Conservation (phyloP, 2,113 vertebrate species). For the Rafetus swinhoei region DNA sequence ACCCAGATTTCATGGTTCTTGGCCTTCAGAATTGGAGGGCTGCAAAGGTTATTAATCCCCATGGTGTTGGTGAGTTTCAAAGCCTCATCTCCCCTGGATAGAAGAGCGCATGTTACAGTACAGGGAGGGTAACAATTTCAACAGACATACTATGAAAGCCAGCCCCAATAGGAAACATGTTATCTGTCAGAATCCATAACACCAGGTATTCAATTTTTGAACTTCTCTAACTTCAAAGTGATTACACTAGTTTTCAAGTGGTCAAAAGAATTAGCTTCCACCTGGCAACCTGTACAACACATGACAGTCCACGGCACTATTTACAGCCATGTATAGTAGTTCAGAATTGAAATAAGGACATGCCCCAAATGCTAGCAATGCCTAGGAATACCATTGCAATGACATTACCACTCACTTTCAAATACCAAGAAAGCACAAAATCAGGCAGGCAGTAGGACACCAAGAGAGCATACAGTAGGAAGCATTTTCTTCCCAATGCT, state of each 20-base stretch:
- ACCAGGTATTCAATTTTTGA: slow-evolving; percentile 33
- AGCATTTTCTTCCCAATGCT: slow-evolving; percentile 6
- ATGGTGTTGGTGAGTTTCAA: slow-evolving; percentile 41
- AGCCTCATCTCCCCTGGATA: slow-evolving; percentile 24
- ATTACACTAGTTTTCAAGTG: slow-evolving; percentile 19
- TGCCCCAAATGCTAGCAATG: slow-evolving; percentile 54
- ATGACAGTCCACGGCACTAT: slow-evolving; percentile 39
- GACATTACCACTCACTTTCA: slow-evolving; percentile 71
- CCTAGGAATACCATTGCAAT: slow-evolving; percentile 60
- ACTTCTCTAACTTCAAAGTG: slow-evolving; percentile 53
- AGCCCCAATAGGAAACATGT: neutral
- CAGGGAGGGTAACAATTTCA: neutral
- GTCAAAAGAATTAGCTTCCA: slow-evolving; percentile 34
- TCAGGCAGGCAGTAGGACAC: slow-evolving; percentile 45
- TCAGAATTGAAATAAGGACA: slow-evolving; percentile 55
- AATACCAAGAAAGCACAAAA: slow-evolving; percentile 63
- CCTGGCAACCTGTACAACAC: slow-evolving; percentile 34
- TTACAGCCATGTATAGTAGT: slow-evolving; percentile 48
- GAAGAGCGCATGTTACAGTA: slow-evolving; percentile 6
- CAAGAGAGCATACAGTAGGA: neutral
- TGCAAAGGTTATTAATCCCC: slow-evolving; percentile 49
- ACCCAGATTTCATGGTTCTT: slow-evolving; percentile 53
- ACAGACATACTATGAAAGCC: slow-evolving; percentile 40
- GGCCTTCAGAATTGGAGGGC: slow-evolving; percentile 27
- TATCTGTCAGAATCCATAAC: slow-evolving; percentile 44